Percentiles rank a stretch among this genome's conserved stretches.
Evolutionary conservation across 2,888 invertebrate genomes (phyloP).

Genomic region (Xanthorhoe spadicearia): DNA sequence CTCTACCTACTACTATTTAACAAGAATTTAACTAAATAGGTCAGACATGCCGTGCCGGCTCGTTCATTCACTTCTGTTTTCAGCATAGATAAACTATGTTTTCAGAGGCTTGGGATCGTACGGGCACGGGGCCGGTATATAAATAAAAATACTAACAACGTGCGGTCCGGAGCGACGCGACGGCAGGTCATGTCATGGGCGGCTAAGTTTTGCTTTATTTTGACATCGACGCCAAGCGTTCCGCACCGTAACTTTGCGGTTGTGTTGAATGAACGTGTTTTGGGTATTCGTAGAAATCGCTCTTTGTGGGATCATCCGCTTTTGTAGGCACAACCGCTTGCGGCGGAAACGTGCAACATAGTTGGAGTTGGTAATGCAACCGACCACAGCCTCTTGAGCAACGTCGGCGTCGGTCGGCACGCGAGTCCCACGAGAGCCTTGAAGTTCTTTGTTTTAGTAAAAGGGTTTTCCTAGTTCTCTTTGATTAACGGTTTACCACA

Average conservation of each 20-base stretch:
- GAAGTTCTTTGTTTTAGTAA: constrained; percentile 68
- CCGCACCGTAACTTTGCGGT: constrained; percentile 61
- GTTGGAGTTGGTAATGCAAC: constrained; percentile 54
- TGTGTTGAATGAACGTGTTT: constrained; percentile 70
- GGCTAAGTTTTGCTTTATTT: constrained; percentile 61
- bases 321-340: constrained; percentile 45
- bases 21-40: constrained; percentile 2
- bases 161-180: neutral
- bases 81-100: too few relatives aligned
- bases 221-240: constrained; percentile 58
- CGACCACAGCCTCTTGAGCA: constrained; percentile 67
- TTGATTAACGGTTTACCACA: constrained; percentile 54
- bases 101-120: neutral
- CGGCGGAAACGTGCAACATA: constrained; percentile 66
- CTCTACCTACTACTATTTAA: neutral
- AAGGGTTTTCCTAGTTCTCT: constrained; percentile 57
- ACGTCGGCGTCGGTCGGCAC: constrained; percentile 40
- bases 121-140: neutral
- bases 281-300: constrained; percentile 65
- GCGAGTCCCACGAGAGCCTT: constrained; percentile 67
- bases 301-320: constrained; percentile 60
- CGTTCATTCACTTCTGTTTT: constrained; percentile 14
- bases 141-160: neutral
- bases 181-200: constrained; percentile 53
- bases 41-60: constrained; percentile 1